A percentile compares a stretch with the other conserved stretches of the same genome.
Conservation (phyloP, 2,888 invertebrate species). For the Orthonychiurus folsomi region DNA sequence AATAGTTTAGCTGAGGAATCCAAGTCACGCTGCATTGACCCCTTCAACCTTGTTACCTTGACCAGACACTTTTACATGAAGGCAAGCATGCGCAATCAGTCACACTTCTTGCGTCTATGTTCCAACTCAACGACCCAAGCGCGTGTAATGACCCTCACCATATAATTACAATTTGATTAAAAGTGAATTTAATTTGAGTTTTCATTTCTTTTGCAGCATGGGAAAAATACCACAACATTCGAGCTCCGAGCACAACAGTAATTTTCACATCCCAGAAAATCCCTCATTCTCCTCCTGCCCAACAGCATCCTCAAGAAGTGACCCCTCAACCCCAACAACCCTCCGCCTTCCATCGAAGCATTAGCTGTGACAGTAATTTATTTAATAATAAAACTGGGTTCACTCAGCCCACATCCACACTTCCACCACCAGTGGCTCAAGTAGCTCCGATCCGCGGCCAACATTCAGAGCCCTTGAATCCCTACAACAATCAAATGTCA, state of each 20-base stretch:
- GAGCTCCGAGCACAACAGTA: conserved; percentile 43
- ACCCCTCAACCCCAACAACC: background rate
- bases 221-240: conserved; percentile 43
- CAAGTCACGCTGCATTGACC: background rate
- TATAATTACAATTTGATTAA: too few relatives aligned
- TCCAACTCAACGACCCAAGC: too few relatives aligned
- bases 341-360: conserved; percentile 33
- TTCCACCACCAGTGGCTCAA: conserved; percentile 38
- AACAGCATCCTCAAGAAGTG: conserved; percentile 12
- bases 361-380: conserved; percentile 37
- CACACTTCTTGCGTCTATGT: too few relatives aligned
- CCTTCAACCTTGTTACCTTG: background rate
- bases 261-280: conserved; percentile 43
- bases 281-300: conserved; percentile 22
- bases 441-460: conserved; percentile 34
- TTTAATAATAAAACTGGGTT: conserved; percentile 40
- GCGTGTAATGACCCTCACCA: too few relatives aligned
- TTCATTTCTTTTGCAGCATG: conserved; percentile 36
- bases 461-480: background rate
- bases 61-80: too few relatives aligned
- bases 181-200: conserved; percentile 7
- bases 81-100: too few relatives aligned
- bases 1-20: too few relatives aligned
- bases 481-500: background rate
- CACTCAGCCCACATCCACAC: conserved; percentile 30